Base-by-base conservation (phyloP, 2,888 invertebrate genomes). In the Chymomyza amoena region DNA sequence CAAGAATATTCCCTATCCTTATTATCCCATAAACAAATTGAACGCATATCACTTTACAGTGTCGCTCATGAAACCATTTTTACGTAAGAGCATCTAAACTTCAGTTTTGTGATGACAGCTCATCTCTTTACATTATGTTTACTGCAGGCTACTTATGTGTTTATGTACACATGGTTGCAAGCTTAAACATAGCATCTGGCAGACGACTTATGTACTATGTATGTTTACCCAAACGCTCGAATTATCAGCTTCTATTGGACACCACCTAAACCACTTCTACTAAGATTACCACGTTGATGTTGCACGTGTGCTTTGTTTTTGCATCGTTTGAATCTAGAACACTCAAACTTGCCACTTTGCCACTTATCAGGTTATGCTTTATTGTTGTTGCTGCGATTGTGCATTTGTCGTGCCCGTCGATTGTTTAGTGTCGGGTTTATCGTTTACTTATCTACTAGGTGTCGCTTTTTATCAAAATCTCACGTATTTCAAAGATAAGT, bases 391-490 rank as follows among this genome's bases (percentile, higher is more conserved):
- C 68, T 52, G 62, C 63, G 64, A 62, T 66, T 60, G 66, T 59
- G 28, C n/a, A 32, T 32, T 32, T 32, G 32, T 13, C 59, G n/a
- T 32, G 66, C 32, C 57, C 64, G 52, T 68, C 76, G 70, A 66
- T 57, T 65, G 61, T 54, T 69, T 20, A 68, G 67, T 57, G 45
- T 56, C 65, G 64, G 51, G 56, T 65, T 71, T 74, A 71, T 72
- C 75, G 68, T 61, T 76, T 59, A 69, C 64, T 72, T 72, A 75
- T 75, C 73, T 64, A 1, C 32, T 32, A 52, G 54, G 52, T 61
- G 64, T 61, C 63, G 18, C 9, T 57, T 65, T 74, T 71, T 68
- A 75, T 74, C 75, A 68, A 75, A 75, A 68, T 71, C 75, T 74
- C 75, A 75, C 75, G 75, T 71, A 70, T 25, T 62, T 25, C 39